Base-by-base conservation (phyloP, 53 echinoderm and acorn worm genomes). In the Pentamera pediparva region DNA sequence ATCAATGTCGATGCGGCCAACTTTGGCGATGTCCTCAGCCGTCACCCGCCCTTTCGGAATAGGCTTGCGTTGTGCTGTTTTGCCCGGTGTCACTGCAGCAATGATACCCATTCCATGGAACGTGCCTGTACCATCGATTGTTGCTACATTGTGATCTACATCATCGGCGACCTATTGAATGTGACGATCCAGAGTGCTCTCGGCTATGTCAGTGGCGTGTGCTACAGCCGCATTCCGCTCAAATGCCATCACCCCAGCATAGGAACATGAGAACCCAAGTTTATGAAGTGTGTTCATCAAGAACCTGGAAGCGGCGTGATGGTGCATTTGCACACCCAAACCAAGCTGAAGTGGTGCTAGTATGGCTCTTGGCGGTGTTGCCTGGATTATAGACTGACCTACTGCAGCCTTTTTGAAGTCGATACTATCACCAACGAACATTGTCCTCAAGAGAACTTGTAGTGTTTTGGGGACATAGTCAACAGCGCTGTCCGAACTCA, bases 91-190 rank as follows among this genome's bases (percentile, higher is more conserved):
- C 37, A 86, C 50, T 6, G 81, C 65, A 25, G 83, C 70, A 70
- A 90, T 83, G 25, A 80, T 90, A 5, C 83, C 83, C 86, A 86
- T 86, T 32, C 83, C 86, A 79, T 90, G 90, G 50, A 90, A 86
- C 27, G 90, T 79, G 5, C 33, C 57, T 27, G 48, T 47, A 29
- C 86, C 83, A 83, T 90, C 83, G 15, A 90, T 22, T 4, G 86
- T 90, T 25, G 78, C 2, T 30, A 83, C 79, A 50, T 82, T 86
- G 76, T 89, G 81, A 73, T 89, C 81, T n/a, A 81, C 89, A 48
- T 89, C 81, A 56, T 89, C 89, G 21, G 81, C 78, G 25, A 35
- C 48, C 60, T 69, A 77, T 37, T 86, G 81, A 28, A 74, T 15
- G 31, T 75, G 39, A 75, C 36, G 47, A 28, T 43, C 75, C 5